Evolutionary conservation across 2,888 invertebrate genomes (phyloP).

Genomic region (Agrochola lychnidis): DNA sequence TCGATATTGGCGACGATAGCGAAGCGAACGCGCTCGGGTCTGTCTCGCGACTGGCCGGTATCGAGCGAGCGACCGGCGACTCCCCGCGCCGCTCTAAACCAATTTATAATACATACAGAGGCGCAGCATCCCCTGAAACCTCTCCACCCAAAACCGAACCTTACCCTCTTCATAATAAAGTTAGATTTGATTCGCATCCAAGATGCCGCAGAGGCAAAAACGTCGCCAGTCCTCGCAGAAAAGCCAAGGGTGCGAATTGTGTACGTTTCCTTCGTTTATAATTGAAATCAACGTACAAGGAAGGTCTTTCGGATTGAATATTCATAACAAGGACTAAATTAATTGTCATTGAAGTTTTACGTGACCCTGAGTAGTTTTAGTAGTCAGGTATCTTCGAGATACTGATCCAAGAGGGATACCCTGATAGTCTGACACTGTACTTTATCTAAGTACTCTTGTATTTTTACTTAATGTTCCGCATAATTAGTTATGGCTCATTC

Average conservation of each 20-base stretch:
- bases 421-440: neutral
- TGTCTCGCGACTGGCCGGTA: constrained; percentile 85
- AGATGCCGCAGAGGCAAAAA: constrained; percentile 89
- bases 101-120: constrained; percentile 91
- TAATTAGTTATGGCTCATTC: constrained; percentile 21
- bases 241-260: constrained; percentile 88
- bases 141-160: constrained; percentile 71
- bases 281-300: constrained; percentile 81
- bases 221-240: constrained; percentile 86
- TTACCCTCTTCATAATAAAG: constrained; percentile 60
- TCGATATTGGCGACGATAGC: constrained; percentile 60
- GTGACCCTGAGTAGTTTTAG: constrained; percentile 9
- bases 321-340: constrained; percentile 60
- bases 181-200: constrained; percentile 61
- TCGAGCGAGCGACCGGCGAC: constrained; percentile 84
- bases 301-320: constrained; percentile 64
- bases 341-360: constrained; percentile 46
- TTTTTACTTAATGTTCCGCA: constrained; percentile 21
- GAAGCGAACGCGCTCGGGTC: constrained; percentile 75
- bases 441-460: constrained; percentile 1
- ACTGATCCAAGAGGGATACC: neutral
- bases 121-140: constrained; percentile 87
- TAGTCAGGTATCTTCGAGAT: neutral
- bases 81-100: constrained; percentile 89
- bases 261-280: constrained; percentile 83